phyloP scores from a whole-genome alignment of 2,888 invertebrate species.

The Myopa tessellatipennis region DNA sequence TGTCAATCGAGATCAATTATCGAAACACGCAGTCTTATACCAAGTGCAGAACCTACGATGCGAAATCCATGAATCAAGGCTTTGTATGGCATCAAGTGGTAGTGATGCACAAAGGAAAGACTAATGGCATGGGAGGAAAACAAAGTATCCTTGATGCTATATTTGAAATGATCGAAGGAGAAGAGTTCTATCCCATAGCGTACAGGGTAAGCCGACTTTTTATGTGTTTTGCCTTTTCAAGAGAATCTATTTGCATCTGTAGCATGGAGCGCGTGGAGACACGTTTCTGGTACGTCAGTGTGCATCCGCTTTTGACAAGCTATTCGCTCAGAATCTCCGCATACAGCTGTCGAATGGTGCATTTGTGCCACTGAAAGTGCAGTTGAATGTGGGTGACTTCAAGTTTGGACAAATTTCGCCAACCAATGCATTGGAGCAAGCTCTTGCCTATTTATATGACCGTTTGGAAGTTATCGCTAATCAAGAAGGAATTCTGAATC shows the following conservation, averaged over 20 bases:
- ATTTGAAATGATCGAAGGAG: conserved; percentile 56
- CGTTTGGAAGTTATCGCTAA: conserved; percentile 51
- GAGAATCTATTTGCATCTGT: neutral
- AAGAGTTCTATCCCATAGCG: conserved; percentile 60
- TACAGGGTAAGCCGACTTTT: conserved; percentile 54
- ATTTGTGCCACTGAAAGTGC: conserved; percentile 52
- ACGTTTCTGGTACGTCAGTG: conserved; percentile 60
- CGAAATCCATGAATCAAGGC: conserved; percentile 50
- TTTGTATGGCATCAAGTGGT: conserved; percentile 60
- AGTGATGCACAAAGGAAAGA: conserved; percentile 56
- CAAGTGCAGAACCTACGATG: conserved; percentile 55
- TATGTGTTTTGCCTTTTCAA: neutral
- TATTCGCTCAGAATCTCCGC: conserved; percentile 56
- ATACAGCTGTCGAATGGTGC: conserved; percentile 52
- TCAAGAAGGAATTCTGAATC: conserved; percentile 56
- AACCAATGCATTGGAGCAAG: conserved; percentile 52
- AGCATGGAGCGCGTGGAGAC: conserved; percentile 56
- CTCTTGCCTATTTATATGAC: conserved; percentile 50
- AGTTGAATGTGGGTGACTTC: conserved; percentile 58
- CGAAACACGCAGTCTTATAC: conserved; percentile 50
- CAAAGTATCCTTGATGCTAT: conserved; percentile 54
- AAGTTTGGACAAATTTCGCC: conserved; percentile 59
- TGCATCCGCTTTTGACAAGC: conserved; percentile 57
- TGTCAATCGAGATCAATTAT: conserved; percentile 56
- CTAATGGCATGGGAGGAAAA: conserved; percentile 50